Percentiles rank a stretch among this genome's conserved stretches.
These are phyloP conservation scores for Nycticebus coucang DNA, from an alignment of 2,113 vertebrate species.

Conservation along the genomic window DNA sequence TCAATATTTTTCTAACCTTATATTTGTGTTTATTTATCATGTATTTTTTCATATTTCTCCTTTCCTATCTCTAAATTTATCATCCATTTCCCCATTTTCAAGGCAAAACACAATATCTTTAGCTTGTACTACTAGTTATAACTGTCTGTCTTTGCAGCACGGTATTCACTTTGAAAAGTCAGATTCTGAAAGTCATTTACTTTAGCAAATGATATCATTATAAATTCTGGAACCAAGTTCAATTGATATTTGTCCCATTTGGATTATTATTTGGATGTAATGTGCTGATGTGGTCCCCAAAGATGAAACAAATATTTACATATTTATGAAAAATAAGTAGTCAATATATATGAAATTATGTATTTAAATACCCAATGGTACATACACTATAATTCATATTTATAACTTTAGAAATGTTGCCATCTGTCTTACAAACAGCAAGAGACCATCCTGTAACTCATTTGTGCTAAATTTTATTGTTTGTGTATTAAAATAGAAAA, in stretches of 20 bases:
- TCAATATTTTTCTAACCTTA: neutral
- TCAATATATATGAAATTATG: conserved; percentile 76
- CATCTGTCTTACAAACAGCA: conserved; percentile 77
- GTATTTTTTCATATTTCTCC: neutral
- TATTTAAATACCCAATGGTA: conserved; percentile 76
- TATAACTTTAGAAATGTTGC: conserved; percentile 80
- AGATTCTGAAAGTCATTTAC: conserved; percentile 60
- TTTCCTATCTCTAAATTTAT: neutral
- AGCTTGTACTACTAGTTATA: neutral
- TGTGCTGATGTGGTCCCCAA: conserved; percentile 70
- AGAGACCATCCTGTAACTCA: conserved; percentile 72
- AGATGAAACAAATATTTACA: conserved; percentile 78
- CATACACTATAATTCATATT: conserved; percentile 82
- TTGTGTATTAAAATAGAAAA: conserved; percentile 77
- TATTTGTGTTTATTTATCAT: neutral
- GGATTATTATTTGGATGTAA: conserved; percentile 68
- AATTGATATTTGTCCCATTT: conserved; percentile 63
- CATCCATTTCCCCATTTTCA: neutral
- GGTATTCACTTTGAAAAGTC: conserved; percentile 49
- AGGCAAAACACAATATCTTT: neutral
- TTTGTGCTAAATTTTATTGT: conserved; percentile 77
- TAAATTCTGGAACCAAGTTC: conserved; percentile 61
- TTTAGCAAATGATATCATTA: conserved; percentile 67
- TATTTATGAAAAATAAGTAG: conserved; percentile 78
- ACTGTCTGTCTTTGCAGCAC: neutral